Evolutionary conservation across 2,888 invertebrate genomes (phyloP), one percentile per base, ranked within the genome.

Genomic region (Strigamia transsilvanica): DNA sequence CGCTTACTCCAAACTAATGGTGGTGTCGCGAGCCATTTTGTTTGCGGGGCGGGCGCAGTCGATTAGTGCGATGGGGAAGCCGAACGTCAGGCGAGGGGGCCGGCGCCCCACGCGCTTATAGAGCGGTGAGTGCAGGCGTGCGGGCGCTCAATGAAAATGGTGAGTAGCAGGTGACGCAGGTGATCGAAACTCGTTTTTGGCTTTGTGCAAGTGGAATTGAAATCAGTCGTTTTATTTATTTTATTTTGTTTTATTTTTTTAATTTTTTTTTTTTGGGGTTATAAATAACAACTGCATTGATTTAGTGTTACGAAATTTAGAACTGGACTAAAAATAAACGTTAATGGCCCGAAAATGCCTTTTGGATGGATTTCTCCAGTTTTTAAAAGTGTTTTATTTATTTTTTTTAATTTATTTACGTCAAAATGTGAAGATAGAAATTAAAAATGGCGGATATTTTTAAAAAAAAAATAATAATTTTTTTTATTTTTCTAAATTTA

Each of bases 21-120:
- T n/a, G 2, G 46, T 13, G 46, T 46, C 46, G 15, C 12, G 23
- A 66, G 23, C 21, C 61, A 23, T 66, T 23, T 21, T 15, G 61
- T 23, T n/a, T 66, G 21, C 12, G 1, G 61, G 21, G 61, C 23
- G 61, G 61, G 61, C 21, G 12, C 61, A 66, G 61, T 66, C 61
- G 18, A 66, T 66, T 66, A 66, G 61, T 18, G 51, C 12, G 61
- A 66, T 23, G 21, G 61, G 61, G 61, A 66, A 66, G 61, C 61
- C 61, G 21, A 66, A 23, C 61, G 23, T 0, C 2, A 3, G 61
- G 61, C 61, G 0, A 23, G 7, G 61, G 51, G 61, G 61, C 61
- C 61, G 61, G 61, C 61, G 23, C 61, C 61, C 61, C 61, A 66
- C 12, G 61, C 61, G 23, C 18, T 3, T 23, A n/a, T n/a, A 23